Conservation (phyloP, 2,113 vertebrate species). For the Pollachius pollachius region DNA sequence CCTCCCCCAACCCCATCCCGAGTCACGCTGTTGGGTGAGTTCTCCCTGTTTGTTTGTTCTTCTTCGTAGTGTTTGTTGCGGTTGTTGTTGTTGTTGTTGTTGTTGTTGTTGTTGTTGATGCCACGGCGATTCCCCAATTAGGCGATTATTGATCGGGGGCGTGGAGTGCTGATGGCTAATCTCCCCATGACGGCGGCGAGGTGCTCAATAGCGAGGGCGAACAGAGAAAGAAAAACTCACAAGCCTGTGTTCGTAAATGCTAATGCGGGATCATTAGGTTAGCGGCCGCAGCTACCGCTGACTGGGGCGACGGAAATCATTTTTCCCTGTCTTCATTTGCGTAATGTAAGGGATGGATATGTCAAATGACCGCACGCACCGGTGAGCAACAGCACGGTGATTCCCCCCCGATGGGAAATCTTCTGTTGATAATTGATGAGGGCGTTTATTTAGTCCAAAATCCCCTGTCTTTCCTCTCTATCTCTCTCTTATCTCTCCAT, state of each 20-base stretch:
- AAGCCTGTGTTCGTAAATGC: neutral
- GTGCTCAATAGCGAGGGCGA: neutral
- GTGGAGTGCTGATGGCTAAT: neutral
- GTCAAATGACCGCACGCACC: too few species aligned
- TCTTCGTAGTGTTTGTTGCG: neutral
- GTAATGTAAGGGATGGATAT: too few species aligned
- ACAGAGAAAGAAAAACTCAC: neutral
- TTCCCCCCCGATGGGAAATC: too few species aligned
- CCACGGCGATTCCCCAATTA: neutral
- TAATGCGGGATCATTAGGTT: neutral
- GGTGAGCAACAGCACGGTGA: too few species aligned
- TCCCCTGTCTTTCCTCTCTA: too few species aligned
- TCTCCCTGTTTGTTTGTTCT: neutral
- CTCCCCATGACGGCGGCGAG: neutral
- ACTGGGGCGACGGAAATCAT: too few species aligned
- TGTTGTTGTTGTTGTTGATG: neutral
- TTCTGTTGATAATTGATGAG: too few species aligned
- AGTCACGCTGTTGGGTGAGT: too few species aligned
- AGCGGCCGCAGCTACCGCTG: too few species aligned
- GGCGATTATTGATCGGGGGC: neutral
- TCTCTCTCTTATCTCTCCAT: too few species aligned
- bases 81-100: neutral
- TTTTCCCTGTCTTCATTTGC: too few species aligned
- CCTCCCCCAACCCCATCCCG: neutral
- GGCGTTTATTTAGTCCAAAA: too few species aligned